phyloP scores from a whole-genome alignment of 1,140 invertebrate genomes.

The Scaptomyza graminum region DNA sequence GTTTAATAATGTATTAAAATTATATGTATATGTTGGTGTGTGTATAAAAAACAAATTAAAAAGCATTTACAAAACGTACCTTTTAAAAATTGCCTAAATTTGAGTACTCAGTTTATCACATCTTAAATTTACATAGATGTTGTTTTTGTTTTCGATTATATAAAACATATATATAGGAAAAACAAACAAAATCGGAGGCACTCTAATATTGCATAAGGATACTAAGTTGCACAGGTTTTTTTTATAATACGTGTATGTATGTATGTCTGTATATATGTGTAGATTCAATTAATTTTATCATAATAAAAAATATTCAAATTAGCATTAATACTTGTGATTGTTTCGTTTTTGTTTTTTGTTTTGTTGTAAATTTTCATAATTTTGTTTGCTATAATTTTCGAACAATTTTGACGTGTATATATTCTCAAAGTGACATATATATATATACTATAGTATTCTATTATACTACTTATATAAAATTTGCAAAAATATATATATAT shows the following conservation, averaged over 20 bases:
- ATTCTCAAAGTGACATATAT: conserved; percentile 45
- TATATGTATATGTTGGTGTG: conserved; percentile 14
- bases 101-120: conserved; percentile 78
- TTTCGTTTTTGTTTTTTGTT: conserved; percentile 18
- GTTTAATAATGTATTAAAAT: conserved; percentile 47
- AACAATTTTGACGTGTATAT: conserved; percentile 51
- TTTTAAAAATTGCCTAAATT: conserved; percentile 79
- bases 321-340: conserved; percentile 37
- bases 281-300: conserved; percentile 36
- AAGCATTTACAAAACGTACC: conserved; percentile 74
- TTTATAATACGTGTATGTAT: conserved; percentile 44
- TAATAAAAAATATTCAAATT: conserved; percentile 43
- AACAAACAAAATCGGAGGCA: conserved; percentile 77
- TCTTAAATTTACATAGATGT: conserved; percentile 73
- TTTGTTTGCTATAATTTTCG: conserved; percentile 49
- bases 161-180: conserved; percentile 47
- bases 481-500: conserved; percentile 79
- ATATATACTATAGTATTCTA: conserved; percentile 52
- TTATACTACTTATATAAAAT: conserved; percentile 71
- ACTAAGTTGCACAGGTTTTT: conserved; percentile 78
- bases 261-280: conserved; percentile 35
- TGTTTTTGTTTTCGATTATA: conserved; percentile 34
- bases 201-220: conserved; percentile 83
- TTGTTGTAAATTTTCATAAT: conserved; percentile 59
- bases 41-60: conserved; percentile 69